These are phyloP conservation scores for Dysdera silvatica DNA, from an alignment of 1,140 invertebrate species.

Conservation along the genomic window DNA sequence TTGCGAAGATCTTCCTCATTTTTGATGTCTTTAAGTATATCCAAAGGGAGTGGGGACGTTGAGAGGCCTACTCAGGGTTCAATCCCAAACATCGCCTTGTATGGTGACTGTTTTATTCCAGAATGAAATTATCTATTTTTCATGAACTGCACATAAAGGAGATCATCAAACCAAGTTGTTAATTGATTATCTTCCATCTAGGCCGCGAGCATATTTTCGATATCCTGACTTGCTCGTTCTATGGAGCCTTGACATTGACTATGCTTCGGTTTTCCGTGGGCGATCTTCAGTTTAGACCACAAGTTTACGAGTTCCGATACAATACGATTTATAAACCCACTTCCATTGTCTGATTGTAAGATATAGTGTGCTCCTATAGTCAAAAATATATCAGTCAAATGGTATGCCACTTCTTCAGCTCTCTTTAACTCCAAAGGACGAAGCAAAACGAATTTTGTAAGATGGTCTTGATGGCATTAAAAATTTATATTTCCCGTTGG, in stretches of 20 bases:
- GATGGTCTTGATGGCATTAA: neutral
- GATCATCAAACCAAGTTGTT: neutral
- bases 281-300: neutral
- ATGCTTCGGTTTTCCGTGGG: neutral
- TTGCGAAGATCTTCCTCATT: too few relatives aligned
- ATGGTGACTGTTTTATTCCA: neutral
- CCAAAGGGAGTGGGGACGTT: too few relatives aligned
- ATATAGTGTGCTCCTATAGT: neutral
- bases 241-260: neutral
- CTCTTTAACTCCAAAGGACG: conserved; percentile 3
- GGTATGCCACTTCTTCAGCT: neutral
- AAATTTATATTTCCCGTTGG: conserved; percentile 9
- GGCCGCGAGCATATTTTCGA: neutral
- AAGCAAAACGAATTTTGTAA: conserved; percentile 5
- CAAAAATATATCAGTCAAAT: neutral
- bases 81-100: too few relatives aligned
- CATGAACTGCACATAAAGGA: neutral
- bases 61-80: too few relatives aligned
- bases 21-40: too few relatives aligned
- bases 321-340: neutral
- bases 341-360: neutral
- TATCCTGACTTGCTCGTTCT: neutral
- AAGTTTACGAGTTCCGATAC: neutral
- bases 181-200: conserved; percentile 2
- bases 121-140: neutral